A percentile compares a stretch with the other conserved stretches of the same genome.
phyloP scores from a whole-genome alignment of 2,113 vertebrate genomes.

The Carassius auratus region DNA sequence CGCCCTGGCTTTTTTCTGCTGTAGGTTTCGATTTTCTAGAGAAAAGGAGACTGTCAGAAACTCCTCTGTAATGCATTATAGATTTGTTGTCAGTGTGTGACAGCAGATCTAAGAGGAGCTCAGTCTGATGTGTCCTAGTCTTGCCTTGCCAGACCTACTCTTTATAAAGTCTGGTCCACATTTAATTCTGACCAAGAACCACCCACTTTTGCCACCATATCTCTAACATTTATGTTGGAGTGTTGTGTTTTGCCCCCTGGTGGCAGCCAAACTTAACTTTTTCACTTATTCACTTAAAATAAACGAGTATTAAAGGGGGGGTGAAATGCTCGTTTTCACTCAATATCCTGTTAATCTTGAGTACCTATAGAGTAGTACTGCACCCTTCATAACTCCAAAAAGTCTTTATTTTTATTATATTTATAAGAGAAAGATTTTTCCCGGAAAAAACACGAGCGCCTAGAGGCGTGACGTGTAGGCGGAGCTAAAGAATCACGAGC shows the following conservation, averaged over 20 bases:
- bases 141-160: not conserved
- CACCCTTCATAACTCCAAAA: too few relatives aligned
- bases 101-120: slow-evolving; percentile 8
- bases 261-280: not conserved
- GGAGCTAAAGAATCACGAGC: too few relatives aligned
- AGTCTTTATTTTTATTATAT: too few relatives aligned
- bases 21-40: not conserved
- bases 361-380: too few relatives aligned
- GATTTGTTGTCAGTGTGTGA: slow-evolving; percentile 3
- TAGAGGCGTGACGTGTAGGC: too few relatives aligned
- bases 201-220: not conserved
- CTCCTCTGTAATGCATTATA: slow-evolving; percentile 19
- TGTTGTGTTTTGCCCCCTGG: not conserved
- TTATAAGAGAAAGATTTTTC: too few relatives aligned
- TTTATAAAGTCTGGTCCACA: not conserved
- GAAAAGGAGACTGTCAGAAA: not conserved
- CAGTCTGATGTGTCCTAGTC: not conserved
- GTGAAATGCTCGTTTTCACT: too few relatives aligned
- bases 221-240: not conserved
- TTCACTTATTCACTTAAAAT: not conserved
- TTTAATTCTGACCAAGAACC: not conserved
- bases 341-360: too few relatives aligned
- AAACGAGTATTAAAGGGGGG: not conserved
- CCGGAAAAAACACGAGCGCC: too few relatives aligned
- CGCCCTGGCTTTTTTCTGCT: not conserved